phyloP scores from a whole-genome alignment of 2,797 vertebrate species.

The Otus scops region DNA sequence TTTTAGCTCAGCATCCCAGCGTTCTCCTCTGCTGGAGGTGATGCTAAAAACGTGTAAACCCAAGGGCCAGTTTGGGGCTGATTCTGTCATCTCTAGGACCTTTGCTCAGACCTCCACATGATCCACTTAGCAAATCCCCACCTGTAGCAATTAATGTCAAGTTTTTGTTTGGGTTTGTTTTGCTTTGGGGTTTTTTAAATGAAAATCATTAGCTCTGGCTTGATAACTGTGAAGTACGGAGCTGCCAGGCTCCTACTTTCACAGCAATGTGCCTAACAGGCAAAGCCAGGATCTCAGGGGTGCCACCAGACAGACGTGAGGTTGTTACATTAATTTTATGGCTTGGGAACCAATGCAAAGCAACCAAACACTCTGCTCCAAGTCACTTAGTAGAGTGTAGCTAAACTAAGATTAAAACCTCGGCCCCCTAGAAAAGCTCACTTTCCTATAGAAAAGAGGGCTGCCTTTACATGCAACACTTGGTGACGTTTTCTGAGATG shows the following conservation, averaged over 20 bases:
- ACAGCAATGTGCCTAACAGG: background rate
- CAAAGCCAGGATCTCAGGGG: background rate
- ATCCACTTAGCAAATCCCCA: background rate
- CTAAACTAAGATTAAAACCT: background rate
- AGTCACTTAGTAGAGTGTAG: background rate
- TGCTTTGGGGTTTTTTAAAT: background rate
- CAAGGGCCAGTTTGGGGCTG: background rate
- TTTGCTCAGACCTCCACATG: background rate
- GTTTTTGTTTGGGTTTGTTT: background rate
- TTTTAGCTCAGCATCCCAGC: background rate
- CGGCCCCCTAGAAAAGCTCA: accelerated
- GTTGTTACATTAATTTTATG: background rate
- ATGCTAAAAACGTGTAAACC: background rate
- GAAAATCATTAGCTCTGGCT: background rate
- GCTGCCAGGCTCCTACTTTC: background rate
- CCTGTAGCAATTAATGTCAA: background rate
- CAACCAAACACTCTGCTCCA: background rate
- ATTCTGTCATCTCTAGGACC: background rate
- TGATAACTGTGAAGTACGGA: background rate
- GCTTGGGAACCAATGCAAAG: background rate
- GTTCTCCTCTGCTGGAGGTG: background rate
- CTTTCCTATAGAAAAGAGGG: background rate
- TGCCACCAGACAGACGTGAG: background rate
- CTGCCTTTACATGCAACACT: background rate
- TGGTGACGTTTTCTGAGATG: background rate